These are phyloP conservation scores for Contarinia nasturtii DNA, from an alignment of 1,140 invertebrate genomes.

Conservation along the genomic window DNA sequence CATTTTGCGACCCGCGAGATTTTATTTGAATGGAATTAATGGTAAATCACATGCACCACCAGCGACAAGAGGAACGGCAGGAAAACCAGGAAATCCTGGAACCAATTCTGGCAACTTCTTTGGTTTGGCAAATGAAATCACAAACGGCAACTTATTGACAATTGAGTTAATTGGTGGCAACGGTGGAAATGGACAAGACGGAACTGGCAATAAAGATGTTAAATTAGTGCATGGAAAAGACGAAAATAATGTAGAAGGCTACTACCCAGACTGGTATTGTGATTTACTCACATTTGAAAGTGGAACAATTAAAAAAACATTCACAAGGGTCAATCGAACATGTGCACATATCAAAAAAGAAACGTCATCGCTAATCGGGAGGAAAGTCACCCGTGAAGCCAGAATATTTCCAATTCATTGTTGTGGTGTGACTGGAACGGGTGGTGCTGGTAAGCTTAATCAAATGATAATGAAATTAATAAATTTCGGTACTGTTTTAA, in stretches of 20 bases:
- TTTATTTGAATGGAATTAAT: not conserved
- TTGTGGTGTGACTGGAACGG: not conserved
- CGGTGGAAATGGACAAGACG: not conserved
- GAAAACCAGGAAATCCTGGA: not conserved
- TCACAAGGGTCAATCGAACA: not conserved
- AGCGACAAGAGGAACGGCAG: not conserved
- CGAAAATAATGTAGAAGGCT: too few relatives aligned
- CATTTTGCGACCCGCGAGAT: not conserved
- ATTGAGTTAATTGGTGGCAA: not conserved
- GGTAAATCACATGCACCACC: not conserved
- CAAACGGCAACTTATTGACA: not conserved
- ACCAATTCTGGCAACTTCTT: not conserved
- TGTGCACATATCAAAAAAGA: not conserved
- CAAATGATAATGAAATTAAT: too few relatives aligned
- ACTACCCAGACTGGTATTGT: too few relatives aligned
- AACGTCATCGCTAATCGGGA: not conserved
- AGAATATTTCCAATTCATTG: not conserved
- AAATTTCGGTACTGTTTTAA: too few relatives aligned
- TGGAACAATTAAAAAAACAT: not conserved
- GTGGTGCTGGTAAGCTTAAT: not conserved
- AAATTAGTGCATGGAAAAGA: not conserved
- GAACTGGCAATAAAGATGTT: not conserved
- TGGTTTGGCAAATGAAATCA: not conserved
- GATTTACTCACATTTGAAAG: too few relatives aligned
- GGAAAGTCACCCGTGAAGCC: not conserved